Conservation (phyloP, 1,140 invertebrate genomes). For the Orius insidiosus region DNA sequence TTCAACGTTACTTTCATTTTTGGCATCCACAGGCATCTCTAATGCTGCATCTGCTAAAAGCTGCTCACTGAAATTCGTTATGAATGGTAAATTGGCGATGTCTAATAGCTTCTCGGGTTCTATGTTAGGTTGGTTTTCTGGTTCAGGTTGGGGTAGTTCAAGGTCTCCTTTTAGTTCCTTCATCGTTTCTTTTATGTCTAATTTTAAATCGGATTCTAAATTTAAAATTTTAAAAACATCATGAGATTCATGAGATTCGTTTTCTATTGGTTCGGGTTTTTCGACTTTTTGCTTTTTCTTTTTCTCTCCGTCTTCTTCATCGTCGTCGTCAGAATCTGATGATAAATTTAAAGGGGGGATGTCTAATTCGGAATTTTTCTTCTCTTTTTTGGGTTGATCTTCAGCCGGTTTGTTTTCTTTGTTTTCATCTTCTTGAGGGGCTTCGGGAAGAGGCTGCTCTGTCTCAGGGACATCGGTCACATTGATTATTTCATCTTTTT, state of each 20-base stretch:
- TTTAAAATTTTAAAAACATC: neutral
- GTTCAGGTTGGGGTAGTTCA: neutral
- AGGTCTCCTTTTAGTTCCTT: neutral
- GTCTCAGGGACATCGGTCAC: slow-evolving; percentile 24
- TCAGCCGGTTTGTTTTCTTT: slow-evolving; percentile 15
- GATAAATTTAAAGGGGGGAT: slow-evolving; percentile 61
- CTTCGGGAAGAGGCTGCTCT: slow-evolving; percentile 19
- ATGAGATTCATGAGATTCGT: neutral
- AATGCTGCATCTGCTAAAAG: neutral
- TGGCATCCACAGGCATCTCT: neutral
- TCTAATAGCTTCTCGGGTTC: neutral
- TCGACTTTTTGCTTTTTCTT: neutral
- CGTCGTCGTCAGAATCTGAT: slow-evolving; percentile 56
- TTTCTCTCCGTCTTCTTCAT: slow-evolving; percentile 29
- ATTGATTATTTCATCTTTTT: slow-evolving; percentile 22
- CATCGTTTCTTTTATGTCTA: neutral
- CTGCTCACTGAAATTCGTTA: neutral
- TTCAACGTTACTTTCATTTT: slow-evolving; percentile 27
- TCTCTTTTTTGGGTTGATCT: slow-evolving; percentile 20
- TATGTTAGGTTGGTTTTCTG: neutral
- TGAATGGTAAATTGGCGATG: neutral
- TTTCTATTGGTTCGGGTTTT: neutral
- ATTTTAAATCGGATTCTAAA: neutral
- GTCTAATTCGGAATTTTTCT: slow-evolving; percentile 33
- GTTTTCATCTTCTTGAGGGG: slow-evolving; percentile 16